phyloP scores from a whole-genome alignment of 1,140 invertebrate species.

The Drosophila takahashii region DNA sequence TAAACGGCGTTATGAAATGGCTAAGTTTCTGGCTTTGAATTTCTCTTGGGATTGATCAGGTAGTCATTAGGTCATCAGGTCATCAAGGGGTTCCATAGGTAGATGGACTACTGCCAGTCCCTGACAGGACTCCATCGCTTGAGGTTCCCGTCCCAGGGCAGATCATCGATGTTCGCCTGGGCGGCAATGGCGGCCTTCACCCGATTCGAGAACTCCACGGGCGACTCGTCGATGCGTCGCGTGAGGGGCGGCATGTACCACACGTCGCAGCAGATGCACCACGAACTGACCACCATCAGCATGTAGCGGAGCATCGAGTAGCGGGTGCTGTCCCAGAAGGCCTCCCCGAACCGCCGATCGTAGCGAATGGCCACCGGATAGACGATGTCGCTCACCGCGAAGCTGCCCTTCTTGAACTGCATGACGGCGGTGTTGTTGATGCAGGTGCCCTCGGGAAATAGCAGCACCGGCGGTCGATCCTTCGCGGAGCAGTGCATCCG shows the following conservation, averaged over 20 bases:
- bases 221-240: conserved; percentile 11
- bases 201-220: conserved; percentile 52
- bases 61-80: not conserved
- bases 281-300: conserved; percentile 53
- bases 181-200: conserved; percentile 57
- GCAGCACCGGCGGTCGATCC: conserved; percentile 44
- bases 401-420: conserved; percentile 70
- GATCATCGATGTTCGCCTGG: conserved; percentile 43
- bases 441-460: conserved; percentile 69
- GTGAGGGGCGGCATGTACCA: conserved; percentile 52
- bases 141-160: conserved; percentile 67
- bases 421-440: conserved; percentile 72
- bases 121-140: conserved; percentile 51
- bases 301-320: conserved; percentile 64
- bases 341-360: conserved; percentile 54
- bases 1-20: not conserved
- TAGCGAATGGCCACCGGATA: conserved; percentile 61
- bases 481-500: conserved; percentile 27
- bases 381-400: conserved; percentile 55
- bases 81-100: too few relatives aligned
- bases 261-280: conserved; percentile 58
- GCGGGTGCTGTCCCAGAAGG: conserved; percentile 63
- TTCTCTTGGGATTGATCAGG: not conserved
- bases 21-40: not conserved
- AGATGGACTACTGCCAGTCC: conserved; percentile 43